Evolutionary conservation across 2,797 vertebrate genomes (phyloP), one percentile per base, ranked within the genome.

Genomic region (Carcharodon carcharias): DNA sequence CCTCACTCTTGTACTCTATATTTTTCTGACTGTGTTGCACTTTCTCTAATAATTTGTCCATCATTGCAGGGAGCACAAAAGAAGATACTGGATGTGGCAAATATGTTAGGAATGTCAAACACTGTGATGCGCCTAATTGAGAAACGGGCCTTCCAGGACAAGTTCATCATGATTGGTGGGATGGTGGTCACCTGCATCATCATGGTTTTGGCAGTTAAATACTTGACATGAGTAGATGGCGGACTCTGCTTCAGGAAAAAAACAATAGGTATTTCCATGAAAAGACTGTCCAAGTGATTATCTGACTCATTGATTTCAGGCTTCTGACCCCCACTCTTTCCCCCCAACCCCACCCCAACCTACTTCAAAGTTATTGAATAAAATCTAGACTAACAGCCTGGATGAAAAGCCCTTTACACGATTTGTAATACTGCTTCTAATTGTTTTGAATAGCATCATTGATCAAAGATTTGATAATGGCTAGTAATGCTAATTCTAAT

Each of bases 91-190:
- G 99, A 99, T 71, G 98, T 99, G 96, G 99, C 99, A 96, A 99
- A 99, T 97, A 99, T 99, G 98, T 96, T 99, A 96, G 99, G 99
- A 35, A 98, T 99, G 97, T 99, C 99, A 28, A 99, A 99, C 97
- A 99, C 99, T 0, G 99, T 99, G 96, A 99, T 99, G 99, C 98
- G 99, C 96, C 98, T 99, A 96, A 99, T 99, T 7, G 99, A 99
- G 97, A 99, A 99, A 96, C 97, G 99, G 97, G 99, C 99, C 96
- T 99, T 99, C 71, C 99, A 99, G 96, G 99, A 99, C 96, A 99
- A 99, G 97, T 98, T 99, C 97, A 98, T 99, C 97, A 99, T 99
- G 99, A 98, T 99, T 0, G 99, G 98, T 35, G 99, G 99, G 26
- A 99, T 99, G 99, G 97, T 99, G 96, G 54, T 99, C 89, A 99